Evolutionary conservation across 2,113 vertebrate species (phyloP), one percentile per base, ranked within the genome.

Genomic region (Castor canadensis): DNA sequence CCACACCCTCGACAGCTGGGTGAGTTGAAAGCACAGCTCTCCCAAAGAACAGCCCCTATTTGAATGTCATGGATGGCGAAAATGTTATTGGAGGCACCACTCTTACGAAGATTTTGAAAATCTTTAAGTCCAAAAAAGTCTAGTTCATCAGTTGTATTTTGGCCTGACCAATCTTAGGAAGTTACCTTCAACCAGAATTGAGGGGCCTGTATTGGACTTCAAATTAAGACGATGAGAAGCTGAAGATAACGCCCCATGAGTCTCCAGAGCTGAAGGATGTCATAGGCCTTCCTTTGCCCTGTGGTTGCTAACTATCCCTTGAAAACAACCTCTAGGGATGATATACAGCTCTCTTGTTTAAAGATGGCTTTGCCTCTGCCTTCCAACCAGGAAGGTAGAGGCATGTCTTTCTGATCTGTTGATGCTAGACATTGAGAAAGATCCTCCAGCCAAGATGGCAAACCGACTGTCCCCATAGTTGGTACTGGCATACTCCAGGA

Each of bases 271-370:
- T 9, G 6, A 19, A 20, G 45, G 6, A 3, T 26, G 10, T 24
- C 3, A 0, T 9, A 11, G 40, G 1, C 20, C 54, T 45, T 40
- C 2, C 10, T 66, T 10, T 35, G 5, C 15, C 43, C 2, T 2
- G 2, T 5, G 52, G 24, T n/a, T 22, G 6, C 52, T 93, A 22
- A 38, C 17, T 13, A 8, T 24, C 30, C 38, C 40, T 32, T 67
- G 66, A 26, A 38, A 60, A 40, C 26, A 45, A 9, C 11, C 20
- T 15, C 16, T 20, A n/a, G n/a, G 28, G 30, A 40, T 69, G 52
- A 10, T 11, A 15, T 32, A 1, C 35, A 22, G 11, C 20, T 20
- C 20, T 81, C 32, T 22, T 8, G 3, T 40, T 40, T 54, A 28
- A 79, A 73, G 40, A 64, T 45, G 72, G n/a, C 1, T 35, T 64